A percentile compares a stretch with the other conserved stretches of the same genome.
Conservation (phyloP, 2,888 invertebrate genomes). For the Cacoxenus indagator region DNA sequence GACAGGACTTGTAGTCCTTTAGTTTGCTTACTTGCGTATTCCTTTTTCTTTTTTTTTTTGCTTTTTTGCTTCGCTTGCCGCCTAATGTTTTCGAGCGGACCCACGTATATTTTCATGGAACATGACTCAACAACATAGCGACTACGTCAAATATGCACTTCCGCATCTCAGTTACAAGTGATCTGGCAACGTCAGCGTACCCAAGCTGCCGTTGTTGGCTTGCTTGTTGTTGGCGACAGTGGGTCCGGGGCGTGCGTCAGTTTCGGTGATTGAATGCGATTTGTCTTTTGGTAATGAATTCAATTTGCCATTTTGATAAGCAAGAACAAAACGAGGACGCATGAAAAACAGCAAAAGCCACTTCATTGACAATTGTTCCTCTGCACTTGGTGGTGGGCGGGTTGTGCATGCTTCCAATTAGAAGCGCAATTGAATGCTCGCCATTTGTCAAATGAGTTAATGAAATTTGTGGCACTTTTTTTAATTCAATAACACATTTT, state of each 20-base stretch:
- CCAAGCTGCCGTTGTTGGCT: neutral
- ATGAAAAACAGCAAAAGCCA: neutral
- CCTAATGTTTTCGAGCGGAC: neutral
- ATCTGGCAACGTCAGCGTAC: neutral
- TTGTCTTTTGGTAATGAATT: slow-evolving; percentile 39
- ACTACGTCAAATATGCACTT: neutral
- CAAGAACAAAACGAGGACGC: neutral
- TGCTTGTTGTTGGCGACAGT: neutral
- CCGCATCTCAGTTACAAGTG: neutral
- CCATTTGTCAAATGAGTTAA: no score
- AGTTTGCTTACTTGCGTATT: slow-evolving; percentile 9
- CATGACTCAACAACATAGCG: neutral
- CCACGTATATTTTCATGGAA: neutral
- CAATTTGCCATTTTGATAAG: slow-evolving; percentile 32
- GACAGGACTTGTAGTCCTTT: neutral
- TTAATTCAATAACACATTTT: no score
- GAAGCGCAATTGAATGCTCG: no score
- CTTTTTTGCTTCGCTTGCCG: neutral
- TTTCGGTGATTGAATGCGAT: slow-evolving; percentile 32
- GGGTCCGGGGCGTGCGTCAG: neutral
- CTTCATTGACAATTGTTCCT: neutral
- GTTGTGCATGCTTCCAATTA: no score
- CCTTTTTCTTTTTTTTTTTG: slow-evolving; percentile 12
- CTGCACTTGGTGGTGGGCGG: neutral
- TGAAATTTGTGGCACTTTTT: no score